Percentiles rank a stretch among this genome's conserved stretches.
Evolutionary conservation across 2,113 vertebrate genomes (phyloP).

Genomic region (Ivindomyrus marchei): DNA sequence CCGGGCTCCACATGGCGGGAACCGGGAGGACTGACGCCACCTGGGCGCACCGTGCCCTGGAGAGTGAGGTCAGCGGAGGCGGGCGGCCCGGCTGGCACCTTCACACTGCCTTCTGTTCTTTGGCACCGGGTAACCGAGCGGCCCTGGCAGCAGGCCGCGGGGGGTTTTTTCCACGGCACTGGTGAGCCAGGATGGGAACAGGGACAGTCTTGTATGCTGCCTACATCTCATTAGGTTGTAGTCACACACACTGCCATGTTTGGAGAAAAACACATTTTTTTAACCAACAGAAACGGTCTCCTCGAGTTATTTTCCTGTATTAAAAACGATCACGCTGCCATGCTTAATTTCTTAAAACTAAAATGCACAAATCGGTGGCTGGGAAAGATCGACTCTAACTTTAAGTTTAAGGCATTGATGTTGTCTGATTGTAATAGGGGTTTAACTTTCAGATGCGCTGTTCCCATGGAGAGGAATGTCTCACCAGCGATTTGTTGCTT

Average conservation of each 20-base stretch:
- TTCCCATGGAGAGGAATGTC: not conserved
- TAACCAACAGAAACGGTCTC: not conserved
- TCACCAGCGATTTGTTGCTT: not conserved
- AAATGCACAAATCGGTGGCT: not conserved
- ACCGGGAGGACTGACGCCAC: constrained; percentile 12
- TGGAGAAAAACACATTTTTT: not conserved
- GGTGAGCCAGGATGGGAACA: constrained; percentile 3
- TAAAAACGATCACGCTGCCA: not conserved
- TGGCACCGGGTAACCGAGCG: not conserved
- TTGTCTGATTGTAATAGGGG: not conserved
- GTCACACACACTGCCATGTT: not conserved
- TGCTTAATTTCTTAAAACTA: not conserved
- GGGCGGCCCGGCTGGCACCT: not conserved
- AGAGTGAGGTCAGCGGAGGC: constrained; percentile 10
- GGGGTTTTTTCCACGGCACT: constrained; percentile 12
- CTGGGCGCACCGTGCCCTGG: not conserved
- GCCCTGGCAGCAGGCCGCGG: not conserved
- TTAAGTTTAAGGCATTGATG: not conserved
- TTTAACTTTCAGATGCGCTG: not conserved
- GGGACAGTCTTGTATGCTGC: constrained; percentile 4
- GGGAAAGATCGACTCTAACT: not conserved
- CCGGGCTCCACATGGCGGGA: not conserved
- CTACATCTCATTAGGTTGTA: not conserved
- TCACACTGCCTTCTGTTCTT: constrained; percentile 2
- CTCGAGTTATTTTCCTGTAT: not conserved